Base-by-base conservation (phyloP, 2,797 vertebrate species). In the Notoglanidium macrostoma region DNA sequence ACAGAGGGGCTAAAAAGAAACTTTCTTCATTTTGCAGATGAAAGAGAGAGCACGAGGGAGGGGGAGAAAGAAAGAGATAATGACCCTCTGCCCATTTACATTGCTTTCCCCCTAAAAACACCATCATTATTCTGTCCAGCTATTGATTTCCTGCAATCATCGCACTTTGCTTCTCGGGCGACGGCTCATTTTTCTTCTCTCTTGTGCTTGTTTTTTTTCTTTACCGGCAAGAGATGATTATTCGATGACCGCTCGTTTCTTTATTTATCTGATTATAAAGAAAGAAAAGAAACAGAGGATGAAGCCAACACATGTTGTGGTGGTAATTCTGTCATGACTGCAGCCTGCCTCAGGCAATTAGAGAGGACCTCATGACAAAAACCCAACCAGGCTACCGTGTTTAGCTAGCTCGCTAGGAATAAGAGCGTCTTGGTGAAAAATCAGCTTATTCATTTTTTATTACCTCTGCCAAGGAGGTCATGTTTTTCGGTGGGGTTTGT, bases 191-290 rank as follows among this genome's bases (percentile, higher is more conserved):
- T 87, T 81, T 85, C 59, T 80, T 79, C 81, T 55, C 63, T 55
- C 70, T 19, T 57, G 8, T 7, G 19, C 15, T 67, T 49, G 61
- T 61, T 70, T 46, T 88, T 86, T 85, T 73, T 49, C 51, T 78
- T 86, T 76, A 67, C 79, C 70, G 67, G 88, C 67, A 85, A 88
- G 83, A 85, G 80, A 87, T 83, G 87, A 91, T 91, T 89, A 90
- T 88, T 87, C 84, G 81, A 84, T 88, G 86, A 83, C 84, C 85
- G 54, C 65, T 90, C 11, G 26, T 90, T 84, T 88, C 79, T 73
- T 88, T 77, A 29, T 83, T 74, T 83, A 70, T 70, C 82, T 51
- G 11, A 65, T 68, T 68, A 67, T 54, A 89, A 49, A 82, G 2
- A 74, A 85, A 86, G 63, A 63, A 77, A 49, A 26, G n/a, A 63